These are phyloP conservation scores for Trinectes maculatus DNA, from an alignment of 2,113 vertebrate genomes.

Conservation along the genomic window DNA sequence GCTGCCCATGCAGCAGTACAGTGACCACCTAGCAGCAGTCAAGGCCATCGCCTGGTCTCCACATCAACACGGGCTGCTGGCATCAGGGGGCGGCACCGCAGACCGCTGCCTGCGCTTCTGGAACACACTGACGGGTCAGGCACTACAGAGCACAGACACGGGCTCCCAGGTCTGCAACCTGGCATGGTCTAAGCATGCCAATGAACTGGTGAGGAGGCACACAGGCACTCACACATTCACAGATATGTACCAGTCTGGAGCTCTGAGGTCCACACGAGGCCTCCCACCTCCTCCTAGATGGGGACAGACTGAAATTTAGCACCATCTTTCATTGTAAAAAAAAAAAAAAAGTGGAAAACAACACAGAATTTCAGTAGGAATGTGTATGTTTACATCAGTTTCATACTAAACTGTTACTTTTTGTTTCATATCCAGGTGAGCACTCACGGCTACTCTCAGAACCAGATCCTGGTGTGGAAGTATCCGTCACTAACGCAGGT, in stretches of 20 bases:
- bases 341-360: too few species aligned
- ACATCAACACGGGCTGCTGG: conserved; percentile 85
- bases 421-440: conserved; percentile 81
- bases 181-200: conserved; percentile 87
- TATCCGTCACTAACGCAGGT: conserved; percentile 85
- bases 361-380: neutral
- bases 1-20: conserved; percentile 85
- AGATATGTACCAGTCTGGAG: neutral
- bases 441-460: conserved; percentile 87
- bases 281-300: neutral
- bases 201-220: conserved; percentile 81
- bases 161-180: conserved; percentile 87
- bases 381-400: too few species aligned
- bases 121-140: conserved; percentile 86
- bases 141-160: conserved; percentile 85
- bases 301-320: neutral
- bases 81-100: conserved; percentile 83
- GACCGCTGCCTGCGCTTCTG: conserved; percentile 86
- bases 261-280: too few species aligned
- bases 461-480: conserved; percentile 87
- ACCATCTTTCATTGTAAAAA: neutral
- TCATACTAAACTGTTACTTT: neutral
- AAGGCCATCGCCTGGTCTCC: conserved; percentile 87
- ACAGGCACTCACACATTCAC: neutral
- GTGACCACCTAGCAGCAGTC: conserved; percentile 84